Percentiles rank a stretch among this genome's conserved stretches.
Conservation (phyloP, 2,888 invertebrate genomes). For the Cistogaster globosa region DNA sequence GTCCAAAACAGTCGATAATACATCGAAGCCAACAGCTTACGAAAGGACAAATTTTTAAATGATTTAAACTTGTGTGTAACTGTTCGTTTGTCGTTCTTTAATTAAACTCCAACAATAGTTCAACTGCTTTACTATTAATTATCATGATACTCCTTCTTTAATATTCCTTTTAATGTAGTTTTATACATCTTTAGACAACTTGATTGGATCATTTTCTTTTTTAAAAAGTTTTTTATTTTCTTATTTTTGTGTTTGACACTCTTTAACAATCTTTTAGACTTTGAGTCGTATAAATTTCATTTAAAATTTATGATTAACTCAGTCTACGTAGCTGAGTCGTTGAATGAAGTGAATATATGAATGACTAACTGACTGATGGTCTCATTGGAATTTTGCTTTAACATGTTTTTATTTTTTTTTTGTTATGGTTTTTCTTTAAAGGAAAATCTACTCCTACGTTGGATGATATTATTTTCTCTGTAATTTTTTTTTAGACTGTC, state of each 20-base stretch:
- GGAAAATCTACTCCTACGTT: constrained; percentile 17
- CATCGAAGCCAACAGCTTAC: too few species aligned
- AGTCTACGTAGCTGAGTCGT: constrained; percentile 60
- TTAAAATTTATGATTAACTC: constrained; percentile 69
- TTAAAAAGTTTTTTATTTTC: background rate
- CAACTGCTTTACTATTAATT: background rate
- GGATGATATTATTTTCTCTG: constrained; percentile 5
- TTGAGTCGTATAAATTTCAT: constrained; percentile 55
- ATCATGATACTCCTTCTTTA: background rate
- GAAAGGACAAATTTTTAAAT: too few species aligned
- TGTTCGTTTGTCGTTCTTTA: too few species aligned
- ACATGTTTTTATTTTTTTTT: constrained; percentile 1
- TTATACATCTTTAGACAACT: background rate
- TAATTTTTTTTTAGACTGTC: constrained; percentile 15
- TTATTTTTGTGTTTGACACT: constrained; percentile 1
- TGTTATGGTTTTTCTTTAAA: background rate
- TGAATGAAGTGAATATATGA: background rate
- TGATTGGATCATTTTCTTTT: background rate
- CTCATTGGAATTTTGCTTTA: constrained; percentile 43
- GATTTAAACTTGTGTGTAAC: background rate
- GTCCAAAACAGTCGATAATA: too few species aligned
- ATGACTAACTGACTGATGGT: constrained; percentile 26
- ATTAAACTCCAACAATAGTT: too few species aligned
- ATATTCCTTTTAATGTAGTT: background rate
- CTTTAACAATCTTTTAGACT: constrained; percentile 45